phyloP scores from a whole-genome alignment of 2,113 vertebrate species.

The Hepsetus odoe region DNA sequence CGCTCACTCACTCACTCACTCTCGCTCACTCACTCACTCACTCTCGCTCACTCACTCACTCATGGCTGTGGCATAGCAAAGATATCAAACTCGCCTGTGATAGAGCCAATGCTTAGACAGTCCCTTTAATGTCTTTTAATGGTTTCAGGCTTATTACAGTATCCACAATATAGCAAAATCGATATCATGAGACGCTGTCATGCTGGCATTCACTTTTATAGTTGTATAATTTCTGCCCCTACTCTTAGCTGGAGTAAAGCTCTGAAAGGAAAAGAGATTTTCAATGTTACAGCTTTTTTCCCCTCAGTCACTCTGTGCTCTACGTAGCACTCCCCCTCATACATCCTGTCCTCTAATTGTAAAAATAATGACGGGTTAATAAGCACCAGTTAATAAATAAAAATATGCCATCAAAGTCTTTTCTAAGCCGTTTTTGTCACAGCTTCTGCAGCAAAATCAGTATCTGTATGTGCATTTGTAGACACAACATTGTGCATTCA shows the following conservation, averaged over 20 bases:
- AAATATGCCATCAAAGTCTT: no score
- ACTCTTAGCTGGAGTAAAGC: not conserved
- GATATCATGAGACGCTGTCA: not conserved
- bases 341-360: slow-evolving; percentile 45
- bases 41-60: no score
- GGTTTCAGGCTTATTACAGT: no score
- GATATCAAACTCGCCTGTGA: no score
- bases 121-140: no score
- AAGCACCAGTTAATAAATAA: slow-evolving; percentile 43
- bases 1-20: no score
- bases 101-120: no score
- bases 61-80: no score
- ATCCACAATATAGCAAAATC: not conserved
- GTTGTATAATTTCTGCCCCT: not conserved
- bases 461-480: not conserved
- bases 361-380: slow-evolving; percentile 53
- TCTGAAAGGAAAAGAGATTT: slow-evolving; percentile 10
- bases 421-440: slow-evolving; percentile 7
- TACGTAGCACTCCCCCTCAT: slow-evolving; percentile 49
- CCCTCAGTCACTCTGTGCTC: slow-evolving; percentile 49
- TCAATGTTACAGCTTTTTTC: no score
- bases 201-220: not conserved
- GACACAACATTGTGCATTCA: not conserved
- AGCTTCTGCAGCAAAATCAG: slow-evolving; percentile 24
- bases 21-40: no score